Evolutionary conservation across 2,797 vertebrate species (phyloP), one percentile per base, ranked within the genome.

Genomic region (Betta splendens): DNA sequence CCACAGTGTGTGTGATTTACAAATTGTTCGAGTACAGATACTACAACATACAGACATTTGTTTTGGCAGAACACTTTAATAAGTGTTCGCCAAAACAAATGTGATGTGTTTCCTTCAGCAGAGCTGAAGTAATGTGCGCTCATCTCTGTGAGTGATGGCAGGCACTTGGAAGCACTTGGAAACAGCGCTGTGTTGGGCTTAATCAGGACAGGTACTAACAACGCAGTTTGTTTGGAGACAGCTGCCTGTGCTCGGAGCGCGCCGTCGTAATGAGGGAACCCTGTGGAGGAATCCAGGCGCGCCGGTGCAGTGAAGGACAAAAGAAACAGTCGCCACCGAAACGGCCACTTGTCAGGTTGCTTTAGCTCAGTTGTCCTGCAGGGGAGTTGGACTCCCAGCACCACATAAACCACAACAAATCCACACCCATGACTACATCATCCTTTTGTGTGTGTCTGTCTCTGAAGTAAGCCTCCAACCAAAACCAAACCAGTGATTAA

Each of bases 191-290:
- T 58, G 28, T 48, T 59, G 5, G 46, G 29, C 54, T 49, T 63
- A 52, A 57, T 52, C 47, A 50, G 52, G 57, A 47, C 46, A 63
- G 66, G 52, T 52, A 51, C 33, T 23, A 57, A 36, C 18, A 46
- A 21, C 2, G 5, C 38, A 33, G 23, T 31, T 17, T 37, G 15
- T 49, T 40, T 65, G 28, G 1, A 29, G 21, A 58, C 35, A 26
- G 40, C 47, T 45, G 40, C 40, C n/a, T 57, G 39, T 29, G 52
- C 48, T 63, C 29, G 5, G 7, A 20, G 51, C 57, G 9, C 4
- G 23, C 33, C 16, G 43, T 22, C 46, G 8, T 64, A 53, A 64
- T 70, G 54, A 58, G 32, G 43, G 57, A 53, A 21, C 42, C 48
- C 53, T 38, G 5, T 4, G 25, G 53, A 36, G 42, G 40, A 39